phyloP scores from a whole-genome alignment of 2,797 vertebrate species.

The Bufotes viridis region DNA sequence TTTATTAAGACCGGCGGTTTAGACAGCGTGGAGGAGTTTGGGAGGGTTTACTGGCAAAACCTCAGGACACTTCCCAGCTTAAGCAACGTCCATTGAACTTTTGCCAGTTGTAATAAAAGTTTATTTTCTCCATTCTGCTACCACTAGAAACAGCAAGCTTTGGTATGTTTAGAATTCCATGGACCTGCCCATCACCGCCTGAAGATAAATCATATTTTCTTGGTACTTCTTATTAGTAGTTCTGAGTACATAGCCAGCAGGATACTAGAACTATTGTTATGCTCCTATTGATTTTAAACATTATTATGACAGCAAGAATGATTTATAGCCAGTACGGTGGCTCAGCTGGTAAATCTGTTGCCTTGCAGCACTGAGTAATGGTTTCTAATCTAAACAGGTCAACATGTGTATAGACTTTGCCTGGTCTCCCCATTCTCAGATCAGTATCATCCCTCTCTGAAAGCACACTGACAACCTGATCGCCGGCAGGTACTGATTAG shows the following conservation, averaged over 20 bases:
- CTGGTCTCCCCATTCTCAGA: not conserved
- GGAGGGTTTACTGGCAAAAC: too few relatives aligned
- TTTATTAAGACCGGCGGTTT: too few relatives aligned
- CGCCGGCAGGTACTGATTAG: not conserved
- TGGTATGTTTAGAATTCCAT: too few relatives aligned
- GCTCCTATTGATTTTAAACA: conserved; percentile 14
- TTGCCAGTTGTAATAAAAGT: too few relatives aligned
- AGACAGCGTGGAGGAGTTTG: too few relatives aligned
- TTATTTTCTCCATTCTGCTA: too few relatives aligned
- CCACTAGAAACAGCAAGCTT: too few relatives aligned
- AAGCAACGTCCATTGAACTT: too few relatives aligned
- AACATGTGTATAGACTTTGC: not conserved
- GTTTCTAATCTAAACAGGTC: not conserved
- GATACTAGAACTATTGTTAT: not conserved
- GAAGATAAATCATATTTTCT: conserved; percentile 6
- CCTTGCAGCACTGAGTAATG: conserved; percentile 3
- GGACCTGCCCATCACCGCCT: not conserved
- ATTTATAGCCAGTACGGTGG: not conserved
- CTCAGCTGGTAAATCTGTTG: not conserved
- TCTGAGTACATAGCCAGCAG: not conserved
- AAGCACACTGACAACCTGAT: not conserved
- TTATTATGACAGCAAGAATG: not conserved
- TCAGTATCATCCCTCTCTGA: not conserved
- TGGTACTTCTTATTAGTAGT: not conserved
- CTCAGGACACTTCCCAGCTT: too few relatives aligned